These are phyloP conservation scores for Percopsis omiscomaycus DNA, from an alignment of 2,797 vertebrate genomes.

Conservation along the genomic window DNA sequence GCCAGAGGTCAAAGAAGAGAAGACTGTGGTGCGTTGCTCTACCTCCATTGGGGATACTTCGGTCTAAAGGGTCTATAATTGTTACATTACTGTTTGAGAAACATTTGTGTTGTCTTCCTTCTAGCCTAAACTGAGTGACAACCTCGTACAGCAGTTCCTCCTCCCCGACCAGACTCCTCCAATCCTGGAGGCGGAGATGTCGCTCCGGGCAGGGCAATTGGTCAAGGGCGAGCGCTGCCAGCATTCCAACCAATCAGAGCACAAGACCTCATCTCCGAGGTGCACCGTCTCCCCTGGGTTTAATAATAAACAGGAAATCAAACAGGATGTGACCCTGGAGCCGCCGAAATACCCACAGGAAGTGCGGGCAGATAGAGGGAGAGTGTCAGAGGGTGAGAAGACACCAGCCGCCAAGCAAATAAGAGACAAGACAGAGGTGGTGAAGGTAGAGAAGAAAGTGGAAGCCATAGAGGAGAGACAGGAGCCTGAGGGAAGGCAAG, in stretches of 20 bases:
- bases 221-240: slow-evolving; percentile 40
- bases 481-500: slow-evolving; percentile 58
- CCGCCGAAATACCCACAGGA: slow-evolving; percentile 16
- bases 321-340: slow-evolving; percentile 28
- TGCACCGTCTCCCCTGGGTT: slow-evolving; percentile 32
- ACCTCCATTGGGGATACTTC: not conserved
- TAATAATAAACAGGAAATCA: not conserved
- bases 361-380: not conserved
- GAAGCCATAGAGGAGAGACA: slow-evolving; percentile 34
- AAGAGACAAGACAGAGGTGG: not conserved
- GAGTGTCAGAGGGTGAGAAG: slow-evolving; percentile 1
- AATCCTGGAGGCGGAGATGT: slow-evolving; percentile 70
- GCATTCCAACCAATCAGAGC: slow-evolving; percentile 44
- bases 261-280: slow-evolving; percentile 27
- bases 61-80: not conserved
- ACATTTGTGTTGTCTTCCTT: not conserved
- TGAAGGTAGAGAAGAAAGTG: not conserved
- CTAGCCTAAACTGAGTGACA: slow-evolving; percentile 76
- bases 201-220: slow-evolving; percentile 57
- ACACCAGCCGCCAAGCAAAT: not conserved
- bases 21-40: slow-evolving; percentile 37
- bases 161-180: slow-evolving; percentile 71
- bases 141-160: slow-evolving; percentile 81
- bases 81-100: too few relatives aligned
- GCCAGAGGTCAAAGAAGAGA: slow-evolving; percentile 76